A percentile compares a stretch with the other conserved stretches of the same genome.
Evolutionary conservation across 2,888 invertebrate species (phyloP).

Genomic region (Homarus gammarus): DNA sequence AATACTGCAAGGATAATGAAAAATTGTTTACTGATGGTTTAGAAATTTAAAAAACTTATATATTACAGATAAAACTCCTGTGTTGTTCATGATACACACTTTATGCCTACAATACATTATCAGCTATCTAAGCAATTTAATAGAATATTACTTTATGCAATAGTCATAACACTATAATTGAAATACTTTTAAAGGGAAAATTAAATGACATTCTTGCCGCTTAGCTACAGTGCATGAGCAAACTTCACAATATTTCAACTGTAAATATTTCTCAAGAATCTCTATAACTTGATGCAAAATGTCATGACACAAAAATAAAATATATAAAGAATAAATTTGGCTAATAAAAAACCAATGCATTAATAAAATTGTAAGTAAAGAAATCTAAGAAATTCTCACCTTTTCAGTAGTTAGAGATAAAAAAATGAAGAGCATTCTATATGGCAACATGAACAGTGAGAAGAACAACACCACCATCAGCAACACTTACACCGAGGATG

Average conservation of each 20-base stretch:
- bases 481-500: not conserved
- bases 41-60: no score
- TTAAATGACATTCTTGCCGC: slow-evolving; percentile 1
- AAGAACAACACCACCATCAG: not conserved
- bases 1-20: no score
- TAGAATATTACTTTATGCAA: not conserved
- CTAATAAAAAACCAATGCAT: not conserved
- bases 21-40: not conserved
- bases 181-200: not conserved
- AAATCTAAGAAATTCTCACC: slow-evolving; percentile 15
- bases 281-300: not conserved
- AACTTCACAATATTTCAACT: not conserved
- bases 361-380: not conserved
- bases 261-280: not conserved
- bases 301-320: not conserved
- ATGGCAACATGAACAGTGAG: not conserved
- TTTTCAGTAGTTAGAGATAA: slow-evolving; percentile 13
- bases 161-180: not conserved
- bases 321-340: not conserved
- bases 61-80: slow-evolving; percentile 14
- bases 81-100: not conserved
- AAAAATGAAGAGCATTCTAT: not conserved
- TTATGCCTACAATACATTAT: slow-evolving; percentile 26
- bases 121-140: slow-evolving; percentile 12
- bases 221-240: slow-evolving; percentile 5